phyloP scores from a whole-genome alignment of 1,140 invertebrate species.

The Drosophila kanapiae region DNA sequence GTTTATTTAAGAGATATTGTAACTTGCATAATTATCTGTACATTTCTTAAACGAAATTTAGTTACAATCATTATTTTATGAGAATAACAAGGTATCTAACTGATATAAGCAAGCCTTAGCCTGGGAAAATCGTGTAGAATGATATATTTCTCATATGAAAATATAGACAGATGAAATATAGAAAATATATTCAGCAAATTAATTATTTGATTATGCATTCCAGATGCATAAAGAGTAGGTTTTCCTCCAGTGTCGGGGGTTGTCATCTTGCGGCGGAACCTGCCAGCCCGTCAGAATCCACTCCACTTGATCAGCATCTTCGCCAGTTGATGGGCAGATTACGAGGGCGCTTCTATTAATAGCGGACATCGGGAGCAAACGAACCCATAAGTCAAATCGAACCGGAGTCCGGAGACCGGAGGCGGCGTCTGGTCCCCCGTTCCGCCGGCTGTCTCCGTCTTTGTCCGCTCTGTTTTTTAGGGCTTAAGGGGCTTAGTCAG shows the following conservation, averaged over 20 bases:
- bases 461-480: slow-evolving; percentile 74
- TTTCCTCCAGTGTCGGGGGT: slow-evolving; percentile 13
- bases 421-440: slow-evolving; percentile 23
- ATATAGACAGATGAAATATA: not conserved
- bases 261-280: slow-evolving; percentile 58
- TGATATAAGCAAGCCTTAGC: no score
- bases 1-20: no score
- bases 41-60: not conserved
- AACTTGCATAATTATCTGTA: no score
- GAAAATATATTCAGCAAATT: not conserved
- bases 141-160: no score
- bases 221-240: not conserved
- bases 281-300: slow-evolving; percentile 51
- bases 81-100: not conserved
- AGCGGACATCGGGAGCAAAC: slow-evolving; percentile 78
- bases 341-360: slow-evolving; percentile 65
- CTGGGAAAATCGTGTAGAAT: not conserved
- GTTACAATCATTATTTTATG: not conserved
- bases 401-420: slow-evolving; percentile 43
- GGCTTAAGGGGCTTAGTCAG: slow-evolving; percentile 79
- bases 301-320: slow-evolving; percentile 59
- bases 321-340: slow-evolving; percentile 48
- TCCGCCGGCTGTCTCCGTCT: slow-evolving; percentile 34
- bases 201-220: slow-evolving; percentile 11
- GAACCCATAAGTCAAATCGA: slow-evolving; percentile 84